A percentile compares a stretch with the other conserved stretches of the same genome.
Evolutionary conservation across 2,888 invertebrate species (phyloP).

Genomic region (Epinotia nisella): DNA sequence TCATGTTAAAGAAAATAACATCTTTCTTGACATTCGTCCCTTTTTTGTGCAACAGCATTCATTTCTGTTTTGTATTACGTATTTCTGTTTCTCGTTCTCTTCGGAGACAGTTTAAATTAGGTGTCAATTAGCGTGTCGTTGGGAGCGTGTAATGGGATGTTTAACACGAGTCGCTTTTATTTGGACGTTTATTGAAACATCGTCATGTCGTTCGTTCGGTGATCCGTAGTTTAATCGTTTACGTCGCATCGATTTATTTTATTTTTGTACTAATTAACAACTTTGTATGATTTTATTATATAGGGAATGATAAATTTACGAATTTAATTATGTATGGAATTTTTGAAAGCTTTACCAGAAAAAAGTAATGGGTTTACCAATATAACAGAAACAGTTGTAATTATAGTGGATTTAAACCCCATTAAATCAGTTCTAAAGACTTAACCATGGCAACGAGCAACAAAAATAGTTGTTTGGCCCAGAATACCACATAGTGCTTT

Average conservation of each 20-base stretch:
- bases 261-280: not conserved
- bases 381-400: too few species aligned
- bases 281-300: not conserved
- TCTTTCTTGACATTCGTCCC: not conserved
- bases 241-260: not conserved
- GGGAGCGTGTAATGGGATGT: slow-evolving; percentile 56
- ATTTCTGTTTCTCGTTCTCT: slow-evolving; percentile 53
- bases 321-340: too few species aligned
- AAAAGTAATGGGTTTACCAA: too few species aligned
- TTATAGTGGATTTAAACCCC: too few species aligned
- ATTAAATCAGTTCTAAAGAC: too few species aligned
- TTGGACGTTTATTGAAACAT: slow-evolving; percentile 18
- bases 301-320: too few species aligned
- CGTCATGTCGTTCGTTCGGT: slow-evolving; percentile 43
- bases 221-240: slow-evolving; percentile 5
- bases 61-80: slow-evolving; percentile 10
- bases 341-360: too few species aligned
- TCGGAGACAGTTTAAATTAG: slow-evolving; percentile 57
- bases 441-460: too few species aligned
- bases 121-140: slow-evolving; percentile 59
- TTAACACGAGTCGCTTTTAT: slow-evolving; percentile 51
- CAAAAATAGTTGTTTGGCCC: too few species aligned
- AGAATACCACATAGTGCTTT: too few species aligned
- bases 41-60: not conserved
- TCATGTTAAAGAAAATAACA: not conserved